phyloP scores from a whole-genome alignment of 1,140 invertebrate genomes.

The Temnothorax nylanderi region DNA sequence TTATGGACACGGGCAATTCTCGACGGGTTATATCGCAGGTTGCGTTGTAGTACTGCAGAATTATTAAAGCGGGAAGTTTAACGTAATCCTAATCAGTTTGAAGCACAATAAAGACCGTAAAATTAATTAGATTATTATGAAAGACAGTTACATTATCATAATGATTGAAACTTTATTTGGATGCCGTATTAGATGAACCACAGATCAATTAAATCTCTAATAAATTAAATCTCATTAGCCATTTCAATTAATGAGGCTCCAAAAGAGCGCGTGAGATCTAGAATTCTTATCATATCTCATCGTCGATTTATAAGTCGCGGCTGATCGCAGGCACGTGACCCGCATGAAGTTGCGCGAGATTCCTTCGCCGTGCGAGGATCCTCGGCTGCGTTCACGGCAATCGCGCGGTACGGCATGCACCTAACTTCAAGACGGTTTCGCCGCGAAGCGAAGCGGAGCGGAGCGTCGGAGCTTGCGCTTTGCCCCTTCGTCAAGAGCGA shows the following conservation, averaged over 20 bases:
- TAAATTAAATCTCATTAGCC: not conserved
- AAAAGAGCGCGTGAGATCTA: too few species aligned
- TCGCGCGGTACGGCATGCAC: not conserved
- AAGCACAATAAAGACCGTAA: not conserved
- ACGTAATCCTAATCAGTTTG: not conserved
- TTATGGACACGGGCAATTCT: not conserved
- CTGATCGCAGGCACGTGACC: not conserved
- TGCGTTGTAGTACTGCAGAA: not conserved
- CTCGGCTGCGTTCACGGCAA: constrained; percentile 24
- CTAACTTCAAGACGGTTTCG: not conserved
- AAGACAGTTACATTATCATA: not conserved
- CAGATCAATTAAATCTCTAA: not conserved
- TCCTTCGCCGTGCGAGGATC: not conserved
- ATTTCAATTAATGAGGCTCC: not conserved
- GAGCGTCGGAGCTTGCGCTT: constrained; percentile 11
- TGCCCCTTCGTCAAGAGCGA: constrained; percentile 68
- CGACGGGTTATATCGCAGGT: not conserved
- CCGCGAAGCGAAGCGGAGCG: not conserved
- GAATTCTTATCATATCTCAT: not conserved
- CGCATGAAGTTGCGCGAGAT: not conserved
- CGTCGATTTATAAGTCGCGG: not conserved
- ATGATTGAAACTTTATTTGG: not conserved
- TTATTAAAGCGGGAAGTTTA: not conserved
- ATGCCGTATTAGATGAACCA: not conserved
- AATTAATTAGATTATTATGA: not conserved